phyloP scores from a whole-genome alignment of 2,797 vertebrate genomes.

The Chloroceryle inda region DNA sequence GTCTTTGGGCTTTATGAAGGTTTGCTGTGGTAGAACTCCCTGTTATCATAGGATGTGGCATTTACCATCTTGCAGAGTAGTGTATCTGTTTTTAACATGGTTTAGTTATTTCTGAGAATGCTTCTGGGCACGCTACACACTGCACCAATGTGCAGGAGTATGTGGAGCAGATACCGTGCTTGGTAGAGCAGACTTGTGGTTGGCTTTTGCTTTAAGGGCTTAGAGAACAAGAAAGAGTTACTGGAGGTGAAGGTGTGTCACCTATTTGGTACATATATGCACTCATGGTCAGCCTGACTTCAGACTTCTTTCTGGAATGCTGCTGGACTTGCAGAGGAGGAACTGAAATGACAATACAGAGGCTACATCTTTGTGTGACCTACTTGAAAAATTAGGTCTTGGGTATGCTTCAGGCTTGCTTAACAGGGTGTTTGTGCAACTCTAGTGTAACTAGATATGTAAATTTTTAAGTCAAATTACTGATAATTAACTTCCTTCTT shows the following conservation, averaged over 20 bases:
- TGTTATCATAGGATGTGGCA: background rate
- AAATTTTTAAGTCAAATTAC: background rate
- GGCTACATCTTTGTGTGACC: background rate
- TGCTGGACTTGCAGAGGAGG: background rate
- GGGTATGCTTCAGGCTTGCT: background rate
- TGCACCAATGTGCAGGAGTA: background rate
- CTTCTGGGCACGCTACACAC: background rate
- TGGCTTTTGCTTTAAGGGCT: background rate
- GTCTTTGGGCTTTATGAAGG: background rate
- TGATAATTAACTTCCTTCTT: background rate
- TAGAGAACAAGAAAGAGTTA: background rate
- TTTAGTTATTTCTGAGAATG: background rate
- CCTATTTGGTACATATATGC: background rate
- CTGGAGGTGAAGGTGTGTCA: background rate
- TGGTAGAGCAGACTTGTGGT: background rate
- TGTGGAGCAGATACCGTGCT: background rate
- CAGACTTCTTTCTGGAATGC: background rate
- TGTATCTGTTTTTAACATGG: background rate
- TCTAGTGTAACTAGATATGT: background rate
- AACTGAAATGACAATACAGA: background rate
- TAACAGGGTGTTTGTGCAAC: background rate
- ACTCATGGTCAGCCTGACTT: accelerated
- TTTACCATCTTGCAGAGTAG: background rate
- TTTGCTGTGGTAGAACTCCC: background rate
- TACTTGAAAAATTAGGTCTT: background rate